phyloP scores from a whole-genome alignment of 2,888 invertebrate species.

The Deilephila porcellus region DNA sequence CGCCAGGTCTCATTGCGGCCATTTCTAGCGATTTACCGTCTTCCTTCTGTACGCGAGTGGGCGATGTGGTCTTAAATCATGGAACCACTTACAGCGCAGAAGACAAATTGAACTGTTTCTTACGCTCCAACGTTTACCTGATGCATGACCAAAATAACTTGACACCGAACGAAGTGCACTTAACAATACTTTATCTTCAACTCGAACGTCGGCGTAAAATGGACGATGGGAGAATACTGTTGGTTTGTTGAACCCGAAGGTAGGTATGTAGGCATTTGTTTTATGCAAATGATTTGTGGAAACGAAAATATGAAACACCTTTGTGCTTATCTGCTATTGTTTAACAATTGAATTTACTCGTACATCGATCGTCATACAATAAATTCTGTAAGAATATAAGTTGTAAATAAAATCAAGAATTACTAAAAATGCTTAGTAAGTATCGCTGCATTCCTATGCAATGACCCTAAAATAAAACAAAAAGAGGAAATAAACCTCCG shows the following conservation, averaged over 20 bases:
- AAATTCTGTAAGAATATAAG: too few relatives aligned
- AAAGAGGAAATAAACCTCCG: conserved; percentile 13
- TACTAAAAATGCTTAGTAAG: not conserved
- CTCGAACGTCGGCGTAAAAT: not conserved
- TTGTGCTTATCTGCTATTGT: not conserved
- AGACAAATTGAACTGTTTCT: conserved; percentile 75
- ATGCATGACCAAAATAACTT: conserved; percentile 11
- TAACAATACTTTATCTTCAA: conserved; percentile 3
- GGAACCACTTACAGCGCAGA: conserved; percentile 64
- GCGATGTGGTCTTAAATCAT: conserved; percentile 72
- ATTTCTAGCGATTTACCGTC: conserved; percentile 69
- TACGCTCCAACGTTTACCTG: conserved; percentile 60
- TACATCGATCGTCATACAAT: too few relatives aligned
- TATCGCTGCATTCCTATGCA: not conserved
- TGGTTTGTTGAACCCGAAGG: conserved; percentile 5
- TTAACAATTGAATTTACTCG: not conserved
- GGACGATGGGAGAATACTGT: not conserved
- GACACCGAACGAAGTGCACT: not conserved
- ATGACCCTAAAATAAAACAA: not conserved
- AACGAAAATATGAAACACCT: not conserved
- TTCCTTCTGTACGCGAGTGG: conserved; percentile 66
- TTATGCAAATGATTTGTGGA: not conserved
- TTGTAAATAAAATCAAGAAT: too few relatives aligned
- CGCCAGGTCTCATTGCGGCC: conserved; percentile 53
- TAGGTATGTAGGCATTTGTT: not conserved